Evolutionary conservation across 1,140 invertebrate species (phyloP).

Genomic region (Lucilia sericata): DNA sequence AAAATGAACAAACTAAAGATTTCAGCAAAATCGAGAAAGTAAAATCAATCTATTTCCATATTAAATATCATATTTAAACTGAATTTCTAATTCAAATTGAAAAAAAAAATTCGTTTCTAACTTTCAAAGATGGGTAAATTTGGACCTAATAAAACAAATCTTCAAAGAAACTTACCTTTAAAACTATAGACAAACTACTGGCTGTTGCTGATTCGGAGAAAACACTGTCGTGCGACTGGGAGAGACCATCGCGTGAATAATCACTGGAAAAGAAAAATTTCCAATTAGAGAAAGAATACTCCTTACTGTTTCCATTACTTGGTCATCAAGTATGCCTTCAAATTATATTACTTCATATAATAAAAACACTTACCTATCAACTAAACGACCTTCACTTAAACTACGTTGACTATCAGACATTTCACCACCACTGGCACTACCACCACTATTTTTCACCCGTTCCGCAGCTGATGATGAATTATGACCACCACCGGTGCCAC

Average conservation of each 20-base stretch:
- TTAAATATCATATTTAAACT: no score
- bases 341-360: no score
- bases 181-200: constrained; percentile 64
- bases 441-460: constrained; percentile 4
- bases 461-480: constrained; percentile 16
- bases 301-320: neutral
- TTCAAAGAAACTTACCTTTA: constrained; percentile 58
- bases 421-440: constrained; percentile 50
- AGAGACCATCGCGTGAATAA: constrained; percentile 61
- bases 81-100: no score
- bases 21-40: no score
- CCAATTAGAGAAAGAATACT: neutral
- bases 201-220: constrained; percentile 67
- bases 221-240: constrained; percentile 66
- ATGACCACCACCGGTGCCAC: constrained; percentile 20
- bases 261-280: constrained; percentile 53
- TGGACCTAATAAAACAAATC: no score
- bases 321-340: no score
- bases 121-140: no score
- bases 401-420: constrained; percentile 66
- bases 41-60: no score
- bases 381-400: constrained; percentile 63
- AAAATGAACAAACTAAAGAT: no score
- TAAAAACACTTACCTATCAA: constrained; percentile 59
- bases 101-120: no score